These are phyloP conservation scores for Gastrophysa polygoni DNA, from an alignment of 2,888 invertebrate genomes.

Conservation along the genomic window DNA sequence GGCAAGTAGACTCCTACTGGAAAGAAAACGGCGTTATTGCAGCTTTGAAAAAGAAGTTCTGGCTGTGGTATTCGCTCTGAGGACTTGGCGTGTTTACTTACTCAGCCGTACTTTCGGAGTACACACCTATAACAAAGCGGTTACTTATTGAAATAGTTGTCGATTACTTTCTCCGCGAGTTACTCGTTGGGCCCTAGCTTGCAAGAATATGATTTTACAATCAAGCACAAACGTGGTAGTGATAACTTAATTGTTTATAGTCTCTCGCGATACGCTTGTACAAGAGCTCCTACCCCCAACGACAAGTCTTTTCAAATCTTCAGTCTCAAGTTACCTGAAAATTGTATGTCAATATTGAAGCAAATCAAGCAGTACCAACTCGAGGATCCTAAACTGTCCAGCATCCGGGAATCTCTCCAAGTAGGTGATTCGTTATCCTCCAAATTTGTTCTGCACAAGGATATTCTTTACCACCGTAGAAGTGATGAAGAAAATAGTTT, in stretches of 20 bases:
- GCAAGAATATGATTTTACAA: constrained; percentile 37
- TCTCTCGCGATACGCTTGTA: constrained; percentile 37
- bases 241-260: constrained; percentile 43
- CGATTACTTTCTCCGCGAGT: constrained; percentile 37
- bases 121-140: constrained; percentile 40
- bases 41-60: constrained; percentile 37
- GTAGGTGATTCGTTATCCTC: background rate
- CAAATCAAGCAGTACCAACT: background rate
- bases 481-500: background rate
- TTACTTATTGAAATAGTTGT: constrained; percentile 41
- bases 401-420: constrained; percentile 3
- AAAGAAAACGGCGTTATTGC: constrained; percentile 20
- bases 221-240: constrained; percentile 37
- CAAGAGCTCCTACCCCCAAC: constrained; percentile 21
- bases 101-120: constrained; percentile 33
- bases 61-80: constrained; percentile 38
- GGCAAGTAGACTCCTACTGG: constrained; percentile 12
- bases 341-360: background rate
- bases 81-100: constrained; percentile 41
- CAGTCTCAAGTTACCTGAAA: background rate
- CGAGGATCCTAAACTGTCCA: constrained; percentile 5
- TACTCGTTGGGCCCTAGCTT: constrained; percentile 39
- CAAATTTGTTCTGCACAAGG: constrained; percentile 5
- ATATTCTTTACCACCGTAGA: constrained; percentile 4
- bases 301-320: constrained; percentile 10